phyloP scores from a whole-genome alignment of 2,888 invertebrate species.

The Orthosia cruda region DNA sequence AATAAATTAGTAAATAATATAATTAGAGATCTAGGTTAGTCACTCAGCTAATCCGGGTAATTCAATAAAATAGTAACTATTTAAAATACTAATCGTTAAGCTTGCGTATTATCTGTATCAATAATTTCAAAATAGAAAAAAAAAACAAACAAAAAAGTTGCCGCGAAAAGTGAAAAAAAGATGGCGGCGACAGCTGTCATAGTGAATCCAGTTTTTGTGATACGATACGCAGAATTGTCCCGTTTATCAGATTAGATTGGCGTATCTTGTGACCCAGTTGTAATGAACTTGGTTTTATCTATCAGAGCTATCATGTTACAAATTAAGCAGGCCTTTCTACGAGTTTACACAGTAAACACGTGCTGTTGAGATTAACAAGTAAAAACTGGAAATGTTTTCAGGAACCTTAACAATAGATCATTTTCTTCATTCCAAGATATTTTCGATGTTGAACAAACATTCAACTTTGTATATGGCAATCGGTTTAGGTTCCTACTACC shows the following conservation, averaged over 20 bases:
- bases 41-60: not conserved
- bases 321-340: conserved; percentile 21
- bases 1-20: conserved; percentile 25
- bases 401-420: conserved; percentile 9
- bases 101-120: not conserved
- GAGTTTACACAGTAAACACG: conserved; percentile 20
- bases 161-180: conserved; percentile 29
- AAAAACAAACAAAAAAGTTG: not conserved
- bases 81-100: not conserved
- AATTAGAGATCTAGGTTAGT: conserved; percentile 17
- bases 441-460: not conserved
- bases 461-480: conserved; percentile 5
- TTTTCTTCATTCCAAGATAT: conserved; percentile 15
- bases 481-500: not conserved
- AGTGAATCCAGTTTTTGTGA: conserved; percentile 17
- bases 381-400: conserved; percentile 26
- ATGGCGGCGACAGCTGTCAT: conserved; percentile 23
- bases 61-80: not conserved
- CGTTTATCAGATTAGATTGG: conserved; percentile 52
- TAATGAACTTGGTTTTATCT: conserved; percentile 60
- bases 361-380: conserved; percentile 11
- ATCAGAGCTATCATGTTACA: conserved; percentile 42
- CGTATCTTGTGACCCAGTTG: conserved; percentile 60
- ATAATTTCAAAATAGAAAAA: not conserved
- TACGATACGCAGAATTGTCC: conserved; percentile 9